Conservation (phyloP, 2,113 vertebrate species). For the Pyrgilauda ruficollis region DNA sequence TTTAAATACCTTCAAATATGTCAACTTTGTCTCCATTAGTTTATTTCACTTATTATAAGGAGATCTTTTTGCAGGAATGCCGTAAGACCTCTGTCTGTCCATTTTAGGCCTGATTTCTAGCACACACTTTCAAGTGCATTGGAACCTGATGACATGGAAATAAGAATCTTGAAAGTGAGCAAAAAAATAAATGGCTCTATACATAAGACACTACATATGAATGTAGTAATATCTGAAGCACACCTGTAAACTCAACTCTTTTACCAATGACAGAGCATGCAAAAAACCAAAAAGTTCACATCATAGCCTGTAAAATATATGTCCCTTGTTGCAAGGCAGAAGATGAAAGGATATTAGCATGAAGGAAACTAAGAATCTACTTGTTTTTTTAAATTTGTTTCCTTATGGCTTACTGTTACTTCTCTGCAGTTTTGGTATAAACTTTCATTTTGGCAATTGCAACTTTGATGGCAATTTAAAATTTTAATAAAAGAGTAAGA, state of each 20-base stretch:
- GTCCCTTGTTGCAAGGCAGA: not conserved
- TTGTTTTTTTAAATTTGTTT: not conserved
- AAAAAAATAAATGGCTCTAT: constrained; percentile 23
- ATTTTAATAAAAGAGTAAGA: not conserved
- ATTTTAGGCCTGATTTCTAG: constrained; percentile 47
- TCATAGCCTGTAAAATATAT: not conserved
- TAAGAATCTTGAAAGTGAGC: constrained; percentile 5
- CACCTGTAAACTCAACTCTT: not conserved
- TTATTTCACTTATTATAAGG: not conserved
- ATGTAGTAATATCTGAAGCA: constrained; percentile 15
- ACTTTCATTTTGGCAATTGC: not conserved
- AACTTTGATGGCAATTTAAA: not conserved
- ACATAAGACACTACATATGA: not conserved
- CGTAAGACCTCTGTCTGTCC: not conserved
- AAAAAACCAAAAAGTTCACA: not conserved
- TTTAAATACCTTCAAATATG: constrained; percentile 1
- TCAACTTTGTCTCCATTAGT: not conserved
- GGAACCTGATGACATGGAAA: constrained; percentile 19
- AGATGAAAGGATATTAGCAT: not conserved
- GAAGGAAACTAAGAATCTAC: not conserved
- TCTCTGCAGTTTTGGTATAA: not conserved
- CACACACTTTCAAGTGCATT: not conserved
- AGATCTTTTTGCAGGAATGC: not conserved
- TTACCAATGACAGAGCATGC: not conserved
- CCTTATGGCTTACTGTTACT: not conserved